These are phyloP conservation scores for Speoplatyrhinus poulsoni DNA, from an alignment of 2,113 vertebrate genomes.

Conservation along the genomic window DNA sequence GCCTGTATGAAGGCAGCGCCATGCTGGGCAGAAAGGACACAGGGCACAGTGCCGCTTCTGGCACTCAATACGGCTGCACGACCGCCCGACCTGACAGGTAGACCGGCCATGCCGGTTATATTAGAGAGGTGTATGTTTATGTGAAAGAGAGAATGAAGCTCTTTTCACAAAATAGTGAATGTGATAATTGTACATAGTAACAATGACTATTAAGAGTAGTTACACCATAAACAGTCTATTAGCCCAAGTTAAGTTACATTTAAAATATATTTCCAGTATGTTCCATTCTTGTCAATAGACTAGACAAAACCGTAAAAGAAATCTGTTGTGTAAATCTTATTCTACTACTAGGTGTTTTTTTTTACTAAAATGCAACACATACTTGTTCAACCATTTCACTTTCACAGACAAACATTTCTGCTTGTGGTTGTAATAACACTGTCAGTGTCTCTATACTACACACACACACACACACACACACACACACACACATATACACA, in stretches of 20 bases:
- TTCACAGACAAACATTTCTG: too few relatives aligned
- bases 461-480: too few relatives aligned
- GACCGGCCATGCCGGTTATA: constrained; percentile 27
- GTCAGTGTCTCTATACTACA: too few relatives aligned
- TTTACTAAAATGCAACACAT: neutral
- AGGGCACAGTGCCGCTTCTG: constrained; percentile 48
- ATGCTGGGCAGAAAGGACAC: constrained; percentile 50
- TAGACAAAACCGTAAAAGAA: neutral
- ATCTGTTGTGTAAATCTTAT: neutral
- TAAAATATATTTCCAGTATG: too few relatives aligned
- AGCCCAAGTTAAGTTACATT: too few relatives aligned
- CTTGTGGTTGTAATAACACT: too few relatives aligned
- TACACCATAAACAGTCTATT: too few relatives aligned
- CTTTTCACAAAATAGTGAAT: too few relatives aligned
- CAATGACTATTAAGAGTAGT: too few relatives aligned
- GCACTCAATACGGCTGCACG: constrained; percentile 63
- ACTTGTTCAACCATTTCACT: too few relatives aligned
- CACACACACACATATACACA: accelerated
- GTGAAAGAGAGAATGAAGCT: constrained; percentile 5
- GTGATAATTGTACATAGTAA: too few relatives aligned
- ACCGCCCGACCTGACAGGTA: constrained; percentile 60
- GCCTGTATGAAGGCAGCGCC: constrained; percentile 51
- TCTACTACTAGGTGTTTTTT: neutral
- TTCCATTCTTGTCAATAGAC: too few relatives aligned
- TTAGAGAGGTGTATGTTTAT: constrained; percentile 26